phyloP scores from a whole-genome alignment of 2,113 vertebrate genomes.

The Pelmatolapia mariae region DNA sequence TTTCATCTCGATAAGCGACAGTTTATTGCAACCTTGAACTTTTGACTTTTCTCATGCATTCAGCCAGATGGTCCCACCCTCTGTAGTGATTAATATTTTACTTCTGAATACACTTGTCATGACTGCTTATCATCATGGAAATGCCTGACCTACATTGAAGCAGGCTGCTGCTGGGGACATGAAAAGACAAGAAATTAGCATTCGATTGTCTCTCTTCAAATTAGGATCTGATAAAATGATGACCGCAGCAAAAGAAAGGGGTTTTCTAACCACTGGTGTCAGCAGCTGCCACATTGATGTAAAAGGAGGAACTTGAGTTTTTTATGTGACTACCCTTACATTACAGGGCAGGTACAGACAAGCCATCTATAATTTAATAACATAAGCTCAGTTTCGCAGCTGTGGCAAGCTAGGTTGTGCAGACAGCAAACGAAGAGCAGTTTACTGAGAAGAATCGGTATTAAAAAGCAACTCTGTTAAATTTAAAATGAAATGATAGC shows the following conservation, averaged over 20 bases:
- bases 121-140: conserved; percentile 41
- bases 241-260: neutral
- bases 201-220: neutral
- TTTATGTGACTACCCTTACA: neutral
- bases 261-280: neutral
- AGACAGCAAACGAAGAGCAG: neutral
- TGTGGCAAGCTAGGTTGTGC: neutral
- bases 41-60: conserved; percentile 33
- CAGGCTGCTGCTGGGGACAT: neutral
- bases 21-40: neutral
- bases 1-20: neutral
- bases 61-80: conserved; percentile 50
- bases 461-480: neutral
- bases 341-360: conserved; percentile 1
- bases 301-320: neutral
- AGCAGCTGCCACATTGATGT: neutral
- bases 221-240: neutral
- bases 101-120: conserved; percentile 58
- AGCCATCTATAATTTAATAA: conserved; percentile 46
- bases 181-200: neutral
- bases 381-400: neutral
- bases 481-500: neutral
- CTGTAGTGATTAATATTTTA: conserved; percentile 64
- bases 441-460: neutral
- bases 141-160: conserved; percentile 59